phyloP scores from a whole-genome alignment of 92 coral and sea anemone genomes.

The Anthopleura xanthogrammica region DNA sequence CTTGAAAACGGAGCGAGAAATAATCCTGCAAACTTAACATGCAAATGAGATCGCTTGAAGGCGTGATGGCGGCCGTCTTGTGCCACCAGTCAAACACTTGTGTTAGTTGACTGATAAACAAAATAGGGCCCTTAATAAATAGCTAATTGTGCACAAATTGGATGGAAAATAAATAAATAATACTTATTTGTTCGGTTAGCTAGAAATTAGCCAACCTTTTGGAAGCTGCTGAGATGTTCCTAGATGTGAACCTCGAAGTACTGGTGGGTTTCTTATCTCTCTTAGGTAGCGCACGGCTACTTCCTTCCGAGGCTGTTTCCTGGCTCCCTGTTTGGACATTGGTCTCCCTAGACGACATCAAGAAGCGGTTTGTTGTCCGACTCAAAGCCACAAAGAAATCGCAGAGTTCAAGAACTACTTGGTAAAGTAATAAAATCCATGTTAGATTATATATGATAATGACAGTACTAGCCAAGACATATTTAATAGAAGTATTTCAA shows the following conservation, averaged over 20 bases:
- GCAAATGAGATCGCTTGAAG: slow-evolving; percentile 50
- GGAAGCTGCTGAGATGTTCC: slow-evolving; percentile 27
- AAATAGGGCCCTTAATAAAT: slow-evolving; percentile 11
- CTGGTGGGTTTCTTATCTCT: slow-evolving; percentile 22
- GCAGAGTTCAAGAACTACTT: slow-evolving; percentile 22
- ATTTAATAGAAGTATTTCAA: not conserved
- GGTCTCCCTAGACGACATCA: slow-evolving; percentile 22
- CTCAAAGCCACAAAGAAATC: slow-evolving; percentile 4
- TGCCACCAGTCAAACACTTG: slow-evolving; percentile 15
- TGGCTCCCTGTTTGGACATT: slow-evolving; percentile 9
- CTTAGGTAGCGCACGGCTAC: slow-evolving; percentile 17
- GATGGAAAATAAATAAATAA: not conserved
- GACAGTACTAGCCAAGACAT: slow-evolving; percentile 2
- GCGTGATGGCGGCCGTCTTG: slow-evolving; percentile 33
- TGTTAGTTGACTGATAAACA: slow-evolving; percentile 1
- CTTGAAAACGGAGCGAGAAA: slow-evolving; percentile 17
- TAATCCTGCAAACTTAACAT: slow-evolving; percentile 61
- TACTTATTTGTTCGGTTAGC: not conserved
- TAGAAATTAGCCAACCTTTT: slow-evolving; percentile 26
- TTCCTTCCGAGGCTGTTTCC: slow-evolving; percentile 32
- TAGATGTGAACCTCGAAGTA: slow-evolving; percentile 37
- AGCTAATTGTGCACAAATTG: not conserved
- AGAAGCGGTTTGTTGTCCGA: not conserved
- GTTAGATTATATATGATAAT: slow-evolving; percentile 3
- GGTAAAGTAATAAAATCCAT: slow-evolving; percentile 16